These are phyloP conservation scores for Cartodere bifasciata DNA, from an alignment of 2,888 invertebrate species.

Conservation along the genomic window DNA sequence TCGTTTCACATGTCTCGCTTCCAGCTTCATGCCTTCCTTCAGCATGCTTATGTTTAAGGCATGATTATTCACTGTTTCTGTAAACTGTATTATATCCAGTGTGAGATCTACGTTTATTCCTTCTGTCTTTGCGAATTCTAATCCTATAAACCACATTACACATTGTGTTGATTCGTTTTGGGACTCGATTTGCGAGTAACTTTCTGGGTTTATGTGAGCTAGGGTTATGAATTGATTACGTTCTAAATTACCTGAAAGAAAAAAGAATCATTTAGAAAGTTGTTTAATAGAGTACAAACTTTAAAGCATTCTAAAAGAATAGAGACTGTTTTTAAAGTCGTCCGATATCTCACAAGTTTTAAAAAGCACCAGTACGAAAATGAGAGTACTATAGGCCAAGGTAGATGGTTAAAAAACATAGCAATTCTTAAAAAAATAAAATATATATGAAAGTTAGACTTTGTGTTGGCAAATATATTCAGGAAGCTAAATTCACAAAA, in stretches of 20 bases:
- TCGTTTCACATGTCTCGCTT: conserved; percentile 79
- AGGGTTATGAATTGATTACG: conserved; percentile 81
- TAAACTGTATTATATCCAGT: conserved; percentile 82
- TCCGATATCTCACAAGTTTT: no score
- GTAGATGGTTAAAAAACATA: no score
- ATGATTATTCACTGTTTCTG: conserved; percentile 71
- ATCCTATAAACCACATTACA: conserved; percentile 96
- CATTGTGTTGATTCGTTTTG: conserved; percentile 44
- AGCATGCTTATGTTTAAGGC: conserved; percentile 57
- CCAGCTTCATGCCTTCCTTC: conserved; percentile 64
- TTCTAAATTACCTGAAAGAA: conserved; percentile 61
- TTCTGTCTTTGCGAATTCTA: conserved; percentile 80
- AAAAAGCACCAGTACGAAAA: no score
- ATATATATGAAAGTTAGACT: no score
- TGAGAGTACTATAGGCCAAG: no score
- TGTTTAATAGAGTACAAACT: neutral
- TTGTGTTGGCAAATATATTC: no score
- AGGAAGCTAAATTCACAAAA: no score
- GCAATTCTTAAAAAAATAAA: no score
- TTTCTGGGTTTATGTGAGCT: conserved; percentile 93
- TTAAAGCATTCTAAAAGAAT: neutral
- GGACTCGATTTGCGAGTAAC: conserved; percentile 47
- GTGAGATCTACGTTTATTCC: conserved; percentile 89
- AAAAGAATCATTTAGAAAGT: conserved; percentile 2
- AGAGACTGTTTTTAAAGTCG: no score